Evolutionary conservation across 2,888 invertebrate species (phyloP).

Genomic region (Ectemnius continuus): DNA sequence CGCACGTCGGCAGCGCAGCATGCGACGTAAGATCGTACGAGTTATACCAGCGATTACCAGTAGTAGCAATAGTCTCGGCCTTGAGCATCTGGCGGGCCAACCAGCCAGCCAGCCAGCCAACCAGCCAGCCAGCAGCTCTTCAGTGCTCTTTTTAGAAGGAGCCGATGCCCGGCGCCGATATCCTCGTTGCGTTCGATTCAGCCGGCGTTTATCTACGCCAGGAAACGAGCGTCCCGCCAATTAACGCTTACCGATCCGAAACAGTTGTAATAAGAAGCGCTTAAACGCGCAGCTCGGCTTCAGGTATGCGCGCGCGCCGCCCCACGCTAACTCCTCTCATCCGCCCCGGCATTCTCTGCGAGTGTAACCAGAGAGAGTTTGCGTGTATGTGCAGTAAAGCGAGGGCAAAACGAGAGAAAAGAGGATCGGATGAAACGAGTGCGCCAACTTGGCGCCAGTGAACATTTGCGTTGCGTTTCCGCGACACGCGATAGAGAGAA

Average conservation of each 20-base stretch:
- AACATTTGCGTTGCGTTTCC: constrained; percentile 34
- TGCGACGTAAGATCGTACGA: too few relatives aligned
- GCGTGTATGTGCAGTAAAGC: constrained; percentile 17
- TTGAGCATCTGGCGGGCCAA: too few relatives aligned
- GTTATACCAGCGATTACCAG: too few relatives aligned
- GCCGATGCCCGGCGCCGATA: constrained; percentile 2
- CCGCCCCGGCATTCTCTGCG: constrained; percentile 2
- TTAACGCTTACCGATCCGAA: constrained; percentile 34
- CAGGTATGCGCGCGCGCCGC: constrained; percentile 26
- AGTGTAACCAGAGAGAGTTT: constrained; percentile 18
- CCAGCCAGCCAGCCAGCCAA: too few relatives aligned
- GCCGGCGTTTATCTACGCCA: constrained; percentile 9
- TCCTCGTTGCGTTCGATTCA: neutral
- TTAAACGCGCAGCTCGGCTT: constrained; percentile 33
- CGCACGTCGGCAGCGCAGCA: too few relatives aligned
- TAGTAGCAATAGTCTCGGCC: too few relatives aligned
- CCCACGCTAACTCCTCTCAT: constrained; percentile 23
- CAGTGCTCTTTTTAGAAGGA: too few relatives aligned
- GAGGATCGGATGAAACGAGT: constrained; percentile 9
- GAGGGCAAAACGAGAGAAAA: constrained; percentile 30
- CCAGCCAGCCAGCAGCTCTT: too few relatives aligned
- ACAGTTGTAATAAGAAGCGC: constrained; percentile 44
- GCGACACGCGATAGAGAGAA: constrained; percentile 9
- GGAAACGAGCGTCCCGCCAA: constrained; percentile 32
- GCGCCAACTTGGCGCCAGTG: constrained; percentile 53